These are phyloP conservation scores for Aromia moschata DNA, from an alignment of 2,888 invertebrate species.

Conservation along the genomic window DNA sequence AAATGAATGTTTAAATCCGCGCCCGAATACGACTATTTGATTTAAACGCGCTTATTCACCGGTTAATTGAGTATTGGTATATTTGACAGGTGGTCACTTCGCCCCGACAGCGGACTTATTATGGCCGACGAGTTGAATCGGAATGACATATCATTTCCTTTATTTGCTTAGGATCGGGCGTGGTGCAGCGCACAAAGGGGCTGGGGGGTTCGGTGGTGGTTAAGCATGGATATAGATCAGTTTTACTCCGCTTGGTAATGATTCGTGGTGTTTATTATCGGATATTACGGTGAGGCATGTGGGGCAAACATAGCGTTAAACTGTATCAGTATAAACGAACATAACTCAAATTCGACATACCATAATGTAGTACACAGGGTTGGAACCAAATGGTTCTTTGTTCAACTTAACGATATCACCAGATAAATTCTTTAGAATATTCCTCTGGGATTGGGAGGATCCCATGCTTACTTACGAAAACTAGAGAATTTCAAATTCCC, in stretches of 20 bases:
- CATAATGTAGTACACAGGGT: no score
- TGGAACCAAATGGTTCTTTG: no score
- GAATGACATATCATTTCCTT: slow-evolving; percentile 23
- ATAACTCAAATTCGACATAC: no score
- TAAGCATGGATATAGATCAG: background rate
- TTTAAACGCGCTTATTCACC: slow-evolving; percentile 27
- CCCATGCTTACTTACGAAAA: no score
- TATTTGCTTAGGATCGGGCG: slow-evolving; percentile 19
- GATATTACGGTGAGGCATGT: background rate
- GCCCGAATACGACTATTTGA: slow-evolving; percentile 24
- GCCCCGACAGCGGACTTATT: slow-evolving; percentile 19
- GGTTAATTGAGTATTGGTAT: slow-evolving; percentile 26
- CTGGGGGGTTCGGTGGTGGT: background rate
- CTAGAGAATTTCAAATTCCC: no score
- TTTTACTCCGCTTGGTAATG: background rate
- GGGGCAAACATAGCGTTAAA: no score
- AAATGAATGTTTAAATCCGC: slow-evolving; percentile 19
- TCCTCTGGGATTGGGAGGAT: no score
- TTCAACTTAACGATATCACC: no score
- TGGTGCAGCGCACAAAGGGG: background rate
- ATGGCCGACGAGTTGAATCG: slow-evolving; percentile 13
- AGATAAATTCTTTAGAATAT: no score
- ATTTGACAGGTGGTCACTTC: slow-evolving; percentile 29
- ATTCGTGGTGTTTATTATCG: background rate
- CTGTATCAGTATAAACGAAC: no score